Conservation (phyloP, 2,797 vertebrate genomes). For the Helostoma temminkii region DNA sequence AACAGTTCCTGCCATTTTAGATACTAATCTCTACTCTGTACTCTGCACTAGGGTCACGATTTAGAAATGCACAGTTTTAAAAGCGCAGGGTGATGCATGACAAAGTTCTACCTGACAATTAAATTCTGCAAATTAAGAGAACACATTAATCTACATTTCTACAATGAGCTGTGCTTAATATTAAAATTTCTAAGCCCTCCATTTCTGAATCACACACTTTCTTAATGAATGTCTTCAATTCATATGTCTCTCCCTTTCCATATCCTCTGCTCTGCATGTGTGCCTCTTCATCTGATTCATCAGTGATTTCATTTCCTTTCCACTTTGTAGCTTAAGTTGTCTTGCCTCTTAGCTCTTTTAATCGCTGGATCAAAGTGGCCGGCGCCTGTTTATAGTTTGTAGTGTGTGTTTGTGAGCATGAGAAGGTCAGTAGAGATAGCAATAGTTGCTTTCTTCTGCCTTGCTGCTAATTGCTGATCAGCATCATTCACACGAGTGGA, state of each 20-base stretch:
- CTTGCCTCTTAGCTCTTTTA: conserved; percentile 3
- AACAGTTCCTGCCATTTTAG: not conserved
- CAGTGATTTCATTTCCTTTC: conserved; percentile 56
- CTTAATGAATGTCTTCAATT: conserved; percentile 29
- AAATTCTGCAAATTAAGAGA: not conserved
- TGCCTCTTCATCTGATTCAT: conserved; percentile 38
- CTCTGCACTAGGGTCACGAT: not conserved
- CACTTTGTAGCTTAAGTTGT: conserved; percentile 46
- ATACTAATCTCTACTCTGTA: conserved; percentile 12
- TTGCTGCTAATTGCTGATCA: conserved; percentile 59
- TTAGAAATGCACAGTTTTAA: conserved; percentile 6
- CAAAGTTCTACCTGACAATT: not conserved
- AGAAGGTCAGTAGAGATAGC: conserved; percentile 40
- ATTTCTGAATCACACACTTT: conserved; percentile 19
- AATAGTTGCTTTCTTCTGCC: conserved; percentile 30
- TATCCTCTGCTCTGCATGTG: conserved; percentile 39
- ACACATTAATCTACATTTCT: not conserved
- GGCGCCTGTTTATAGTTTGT: conserved; percentile 27
- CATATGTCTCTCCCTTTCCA: conserved; percentile 29
- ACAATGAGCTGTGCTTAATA: conserved; percentile 1
- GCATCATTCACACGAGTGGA: conserved; percentile 52
- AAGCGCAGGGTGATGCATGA: not conserved
- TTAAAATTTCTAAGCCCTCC: not conserved
- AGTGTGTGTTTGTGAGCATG: conserved; percentile 6
- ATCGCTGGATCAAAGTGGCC: conserved; percentile 7